Evolutionary conservation across 1,140 invertebrate species (phyloP), one percentile per base, ranked within the genome.

Genomic region (Dendrolimus punctatus): DNA sequence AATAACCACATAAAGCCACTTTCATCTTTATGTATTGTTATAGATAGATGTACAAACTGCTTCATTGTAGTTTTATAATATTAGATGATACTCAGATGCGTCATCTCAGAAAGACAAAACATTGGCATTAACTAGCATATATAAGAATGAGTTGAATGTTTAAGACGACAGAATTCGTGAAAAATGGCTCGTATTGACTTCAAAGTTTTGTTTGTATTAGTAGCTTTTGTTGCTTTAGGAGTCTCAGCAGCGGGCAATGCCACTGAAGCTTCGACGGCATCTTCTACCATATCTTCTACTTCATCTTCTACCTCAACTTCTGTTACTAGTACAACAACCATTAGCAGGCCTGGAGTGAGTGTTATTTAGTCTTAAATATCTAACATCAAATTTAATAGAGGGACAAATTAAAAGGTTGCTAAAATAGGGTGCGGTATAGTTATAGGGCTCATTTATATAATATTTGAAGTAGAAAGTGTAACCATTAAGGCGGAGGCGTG

Each of bases 111-210:
- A 64, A 71, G 51, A 7, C 9, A 43, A 43, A 39, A 8, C 65
- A 62, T 64, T 56, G 65, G 67, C 60, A 64, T 75, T 53, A 67
- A 51, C 46, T 53, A 40, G 5, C 50, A n/a, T 59, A 53, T 71
- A 76, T 68, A 71, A 58, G 64, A 55, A 60, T 61, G 40, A 23
- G 45, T 52, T 46, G 38, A 46, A 46, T 56, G 47, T 54, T 42
- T 23, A 53, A 53, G 40, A 42, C 52, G 45, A 51, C 49, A 51
- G 40, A 43, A 41, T 0, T 9, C 6, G 39, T 46, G 37, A 53
- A 58, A 23, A 39, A 70, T 70, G 67, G 53, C 52, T 9, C 67
- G 60, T 36, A 46, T 60, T 37, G 42, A 43, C 45, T 49, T 72
- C 40, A 45, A 51, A 45, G 42, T 61, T 9, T 36, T 36, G 6